Conservation (phyloP, 2,888 invertebrate genomes). For the Cryptops parisi region DNA sequence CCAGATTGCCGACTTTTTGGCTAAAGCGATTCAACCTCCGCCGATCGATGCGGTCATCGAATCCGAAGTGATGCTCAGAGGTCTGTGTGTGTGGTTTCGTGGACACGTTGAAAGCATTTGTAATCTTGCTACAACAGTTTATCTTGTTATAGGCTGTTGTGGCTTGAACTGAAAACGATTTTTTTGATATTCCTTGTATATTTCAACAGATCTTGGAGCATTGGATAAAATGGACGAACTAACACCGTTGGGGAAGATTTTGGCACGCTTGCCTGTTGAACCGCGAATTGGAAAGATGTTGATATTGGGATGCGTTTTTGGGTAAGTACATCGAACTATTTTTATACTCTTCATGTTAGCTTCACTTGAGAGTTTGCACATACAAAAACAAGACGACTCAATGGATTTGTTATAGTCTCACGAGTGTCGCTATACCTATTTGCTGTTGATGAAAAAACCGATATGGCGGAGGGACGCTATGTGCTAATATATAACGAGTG, state of each 20-base stretch:
- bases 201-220: constrained; percentile 66
- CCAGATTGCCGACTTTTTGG: constrained; percentile 82
- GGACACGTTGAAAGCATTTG: not conserved
- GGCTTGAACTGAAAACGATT: not conserved
- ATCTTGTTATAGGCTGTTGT: not conserved
- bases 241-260: constrained; percentile 80
- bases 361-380: no score
- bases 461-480: no score
- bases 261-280: constrained; percentile 90
- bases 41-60: constrained; percentile 97
- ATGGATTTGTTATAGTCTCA: no score
- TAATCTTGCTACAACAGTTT: constrained; percentile 6
- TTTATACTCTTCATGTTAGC: no score
- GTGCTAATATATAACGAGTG: no score
- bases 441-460: not conserved
- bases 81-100: no score
- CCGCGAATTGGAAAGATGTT: constrained; percentile 95
- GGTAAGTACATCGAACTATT: constrained; percentile 31
- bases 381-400: no score
- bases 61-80: constrained; percentile 61
- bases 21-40: constrained; percentile 77
- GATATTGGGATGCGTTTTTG: constrained; percentile 78
- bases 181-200: not conserved
- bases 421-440: no score
- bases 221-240: constrained; percentile 72